Percentiles rank a stretch among this genome's conserved stretches.
Conservation (phyloP, 2,113 vertebrate genomes). For the Ceratotherium simum region DNA sequence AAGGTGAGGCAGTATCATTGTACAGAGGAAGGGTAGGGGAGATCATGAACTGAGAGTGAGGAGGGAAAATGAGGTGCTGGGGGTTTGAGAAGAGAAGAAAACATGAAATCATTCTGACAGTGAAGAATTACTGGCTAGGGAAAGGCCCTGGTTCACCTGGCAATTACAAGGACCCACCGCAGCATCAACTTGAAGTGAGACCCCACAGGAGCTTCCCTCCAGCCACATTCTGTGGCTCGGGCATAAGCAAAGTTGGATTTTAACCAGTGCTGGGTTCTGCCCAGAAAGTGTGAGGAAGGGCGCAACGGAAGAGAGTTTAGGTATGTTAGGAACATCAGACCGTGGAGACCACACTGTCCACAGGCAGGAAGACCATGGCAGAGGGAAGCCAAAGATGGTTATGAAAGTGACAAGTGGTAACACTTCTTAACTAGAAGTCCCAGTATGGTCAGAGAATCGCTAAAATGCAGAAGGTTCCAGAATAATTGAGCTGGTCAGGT, state of each 20-base stretch:
- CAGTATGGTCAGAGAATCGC: rapidly evolving
- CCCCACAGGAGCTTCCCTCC: too few relatives aligned
- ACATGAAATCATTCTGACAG: rapidly evolving
- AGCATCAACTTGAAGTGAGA: rapidly evolving
- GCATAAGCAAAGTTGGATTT: neutral
- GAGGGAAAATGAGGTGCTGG: neutral
- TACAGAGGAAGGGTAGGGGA: neutral
- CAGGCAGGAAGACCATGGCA: neutral
- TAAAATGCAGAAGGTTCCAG: neutral
- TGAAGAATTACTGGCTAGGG: rapidly evolving
- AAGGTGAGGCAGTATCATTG: too few relatives aligned
- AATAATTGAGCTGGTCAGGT: rapidly evolving
- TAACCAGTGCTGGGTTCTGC: neutral
- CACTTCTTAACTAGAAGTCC: neutral
- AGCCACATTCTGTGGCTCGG: neutral
- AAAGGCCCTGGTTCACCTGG: neutral
- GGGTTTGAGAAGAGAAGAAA: neutral
- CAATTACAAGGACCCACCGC: rapidly evolving
- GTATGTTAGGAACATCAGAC: rapidly evolving
- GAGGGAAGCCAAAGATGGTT: neutral
- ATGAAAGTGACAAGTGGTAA: rapidly evolving
- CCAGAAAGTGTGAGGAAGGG: neutral
- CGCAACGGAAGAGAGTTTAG: rapidly evolving
- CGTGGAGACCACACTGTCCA: rapidly evolving
- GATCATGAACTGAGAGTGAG: too few relatives aligned